phyloP scores from a whole-genome alignment of 2,888 invertebrate genomes.

The Hesperia comma region DNA sequence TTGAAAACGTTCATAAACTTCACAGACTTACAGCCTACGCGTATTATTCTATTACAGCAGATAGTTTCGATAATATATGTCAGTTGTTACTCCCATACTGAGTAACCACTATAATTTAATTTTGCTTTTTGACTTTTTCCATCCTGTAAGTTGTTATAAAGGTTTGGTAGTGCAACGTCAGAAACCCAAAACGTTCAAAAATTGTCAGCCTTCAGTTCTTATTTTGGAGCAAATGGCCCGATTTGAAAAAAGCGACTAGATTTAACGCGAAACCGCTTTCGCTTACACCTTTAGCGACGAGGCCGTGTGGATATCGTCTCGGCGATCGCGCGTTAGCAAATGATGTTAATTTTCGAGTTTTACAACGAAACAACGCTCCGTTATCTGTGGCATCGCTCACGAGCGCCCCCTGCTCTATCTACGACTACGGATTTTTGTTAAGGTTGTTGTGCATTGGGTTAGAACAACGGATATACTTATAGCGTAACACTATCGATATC shows the following conservation, averaged over 20 bases:
- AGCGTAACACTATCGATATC: neutral
- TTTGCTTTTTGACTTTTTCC: no score
- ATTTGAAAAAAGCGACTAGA: neutral
- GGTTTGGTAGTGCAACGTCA: no score
- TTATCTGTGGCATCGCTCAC: conserved; percentile 79
- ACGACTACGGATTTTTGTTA: conserved; percentile 41
- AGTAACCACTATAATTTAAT: no score
- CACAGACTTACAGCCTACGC: no score
- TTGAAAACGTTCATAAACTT: no score
- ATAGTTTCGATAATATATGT: no score
- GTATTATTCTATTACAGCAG: no score
- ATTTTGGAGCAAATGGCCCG: no score
- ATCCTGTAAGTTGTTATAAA: no score
- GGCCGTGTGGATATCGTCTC: conserved; percentile 57
- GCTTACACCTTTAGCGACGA: neutral
- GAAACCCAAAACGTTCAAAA: no score
- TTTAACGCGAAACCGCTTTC: neutral
- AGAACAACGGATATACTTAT: neutral
- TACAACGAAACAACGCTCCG: conserved; percentile 80
- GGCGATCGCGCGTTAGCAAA: conserved; percentile 79
- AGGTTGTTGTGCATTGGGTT: conserved; percentile 45
- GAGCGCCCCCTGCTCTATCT: conserved; percentile 64
- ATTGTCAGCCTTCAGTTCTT: no score
- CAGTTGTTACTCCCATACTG: no score
- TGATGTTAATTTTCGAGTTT: conserved; percentile 83